Base-by-base conservation (phyloP, 2,888 invertebrate species). In the Aporophyla nigra region DNA sequence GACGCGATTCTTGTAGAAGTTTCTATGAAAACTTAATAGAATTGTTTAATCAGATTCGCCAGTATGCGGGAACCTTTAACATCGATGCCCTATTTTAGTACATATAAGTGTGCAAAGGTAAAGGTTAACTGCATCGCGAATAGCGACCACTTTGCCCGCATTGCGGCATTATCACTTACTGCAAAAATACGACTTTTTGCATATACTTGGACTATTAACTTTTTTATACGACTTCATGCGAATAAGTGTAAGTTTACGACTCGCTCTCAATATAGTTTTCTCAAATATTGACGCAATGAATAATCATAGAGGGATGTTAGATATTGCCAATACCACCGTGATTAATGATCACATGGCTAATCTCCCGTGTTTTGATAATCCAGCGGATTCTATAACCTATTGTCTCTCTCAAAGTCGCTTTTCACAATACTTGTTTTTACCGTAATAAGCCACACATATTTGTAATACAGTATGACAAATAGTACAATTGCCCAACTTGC, bases 81-180 rank as follows among this genome's bases (percentile, higher is more conserved):
- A 82, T 69, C 65, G 61, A 62, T 58, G 61, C 43, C 49, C 49
- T 70, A 61, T 70, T 71, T 58, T 72, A 70, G 67, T 19, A 33
- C 33, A 33, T 33, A 56, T 49, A 78, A 49, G n/a, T 74, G 68
- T 69, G 63, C 56, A 56, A 67, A 70, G 75, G 63, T 74, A 66
- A 74, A 83, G 33, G 67, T 74, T 65, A 74, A 80, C 69, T 80
- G 76, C 81, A 82, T 54, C 69, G 61, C 49, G n/a, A 54, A 49
- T 54, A 33, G 71, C 65, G 40, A 66, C 80, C n/a, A 80, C 79
- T 71, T 70, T 71, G 71, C 14, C 82, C 85, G 82, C 85, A 82
- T 80, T 82, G 85, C 82, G 85, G 66, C 58, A 80, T 69, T 84
- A 84, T 72, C 71, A 56, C 59, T 71, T 24, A 68, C 63, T 62